Conservation (phyloP, 2,113 vertebrate genomes). For the Nyctereutes procyonoides region DNA sequence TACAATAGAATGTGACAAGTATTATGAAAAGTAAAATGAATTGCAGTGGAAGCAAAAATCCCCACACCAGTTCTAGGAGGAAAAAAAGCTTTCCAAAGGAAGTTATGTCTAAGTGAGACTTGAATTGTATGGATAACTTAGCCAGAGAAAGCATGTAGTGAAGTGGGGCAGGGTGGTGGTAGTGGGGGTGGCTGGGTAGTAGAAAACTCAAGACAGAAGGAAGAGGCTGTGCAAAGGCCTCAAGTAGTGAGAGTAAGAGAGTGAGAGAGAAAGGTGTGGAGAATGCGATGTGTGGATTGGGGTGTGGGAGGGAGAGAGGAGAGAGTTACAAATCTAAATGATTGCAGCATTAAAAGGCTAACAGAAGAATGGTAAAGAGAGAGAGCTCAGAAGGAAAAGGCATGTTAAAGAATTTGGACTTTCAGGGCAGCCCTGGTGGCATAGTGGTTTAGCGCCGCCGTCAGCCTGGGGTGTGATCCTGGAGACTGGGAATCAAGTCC, state of each 20-base stretch:
- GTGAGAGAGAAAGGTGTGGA: neutral
- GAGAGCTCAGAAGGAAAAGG: neutral
- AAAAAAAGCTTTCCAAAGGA: neutral
- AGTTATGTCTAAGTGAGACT: neutral
- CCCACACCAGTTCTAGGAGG: neutral
- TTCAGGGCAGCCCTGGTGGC: neutral
- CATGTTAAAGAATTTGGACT: neutral
- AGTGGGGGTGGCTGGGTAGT: neutral
- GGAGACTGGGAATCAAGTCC: too few species aligned
- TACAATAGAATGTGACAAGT: conserved; percentile 55
- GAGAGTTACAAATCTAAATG: neutral
- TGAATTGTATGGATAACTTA: neutral
- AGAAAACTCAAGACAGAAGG: neutral
- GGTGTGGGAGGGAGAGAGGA: neutral
- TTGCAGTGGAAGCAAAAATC: conserved; percentile 20
- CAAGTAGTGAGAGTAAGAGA: too few species aligned
- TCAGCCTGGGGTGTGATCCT: too few species aligned
- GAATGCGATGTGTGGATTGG: too few species aligned
- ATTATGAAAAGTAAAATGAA: conserved; percentile 57
- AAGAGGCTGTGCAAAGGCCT: neutral
- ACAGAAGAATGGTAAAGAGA: neutral
- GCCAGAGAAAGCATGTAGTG: neutral
- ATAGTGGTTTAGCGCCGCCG: too few species aligned
- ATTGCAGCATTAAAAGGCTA: neutral
- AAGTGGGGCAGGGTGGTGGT: neutral